phyloP scores from a whole-genome alignment of 2,113 vertebrate species.

The Eurypyga helias region DNA sequence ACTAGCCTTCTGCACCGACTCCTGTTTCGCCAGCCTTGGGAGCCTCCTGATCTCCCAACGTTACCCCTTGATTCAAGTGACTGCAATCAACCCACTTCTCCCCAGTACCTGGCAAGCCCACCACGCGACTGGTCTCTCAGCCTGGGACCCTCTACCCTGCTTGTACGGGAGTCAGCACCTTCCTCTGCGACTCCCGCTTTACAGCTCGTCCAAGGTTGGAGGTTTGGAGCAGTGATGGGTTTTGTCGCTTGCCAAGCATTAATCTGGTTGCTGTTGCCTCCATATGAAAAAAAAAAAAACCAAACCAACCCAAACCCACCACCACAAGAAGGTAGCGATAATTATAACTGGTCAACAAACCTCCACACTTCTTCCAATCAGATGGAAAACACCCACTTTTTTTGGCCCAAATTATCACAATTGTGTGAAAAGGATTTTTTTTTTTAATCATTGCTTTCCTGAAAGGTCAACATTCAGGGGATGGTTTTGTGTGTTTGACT shows the following conservation, averaged over 20 bases:
- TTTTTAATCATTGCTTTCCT: not conserved
- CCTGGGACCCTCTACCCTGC: not conserved
- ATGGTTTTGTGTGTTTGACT: not conserved
- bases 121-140: not conserved
- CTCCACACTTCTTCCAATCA: not conserved
- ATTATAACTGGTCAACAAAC: not conserved
- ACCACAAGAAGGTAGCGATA: not conserved
- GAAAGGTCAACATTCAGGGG: not conserved
- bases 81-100: not conserved
- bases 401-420: not conserved
- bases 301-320: too few species aligned
- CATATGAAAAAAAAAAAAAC: too few species aligned
- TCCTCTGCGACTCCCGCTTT: not conserved
- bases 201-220: not conserved
- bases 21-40: not conserved
- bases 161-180: not conserved
- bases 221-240: not conserved
- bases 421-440: not conserved
- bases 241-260: not conserved
- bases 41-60: not conserved
- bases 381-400: not conserved
- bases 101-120: not conserved
- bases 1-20: not conserved
- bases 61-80: not conserved
- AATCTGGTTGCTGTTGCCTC: not conserved